Percentiles rank a stretch among this genome's conserved stretches.
These are phyloP conservation scores for Biston betularia DNA, from an alignment of 2,888 invertebrate genomes.

Conservation along the genomic window DNA sequence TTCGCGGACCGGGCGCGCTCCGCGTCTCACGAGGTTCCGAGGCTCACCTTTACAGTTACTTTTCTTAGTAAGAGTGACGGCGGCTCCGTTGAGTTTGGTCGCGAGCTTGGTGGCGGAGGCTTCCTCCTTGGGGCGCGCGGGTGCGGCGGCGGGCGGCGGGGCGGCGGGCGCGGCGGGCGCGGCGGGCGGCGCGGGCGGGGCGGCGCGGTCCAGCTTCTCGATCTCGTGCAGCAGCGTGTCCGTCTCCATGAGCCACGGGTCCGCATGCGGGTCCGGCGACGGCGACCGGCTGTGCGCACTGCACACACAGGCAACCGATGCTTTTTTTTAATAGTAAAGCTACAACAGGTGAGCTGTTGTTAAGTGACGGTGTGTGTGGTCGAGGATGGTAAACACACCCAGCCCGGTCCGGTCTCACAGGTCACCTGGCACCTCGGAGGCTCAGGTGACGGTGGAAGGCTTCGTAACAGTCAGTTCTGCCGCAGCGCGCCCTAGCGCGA, in stretches of 20 bases:
- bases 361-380: too few relatives aligned
- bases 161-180: background rate
- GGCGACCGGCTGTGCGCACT: constrained; percentile 71
- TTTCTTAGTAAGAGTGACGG: constrained; percentile 67
- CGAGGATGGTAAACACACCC: too few relatives aligned
- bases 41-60: constrained; percentile 63
- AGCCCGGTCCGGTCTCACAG: too few relatives aligned
- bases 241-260: constrained; percentile 76
- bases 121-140: background rate
- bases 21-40: too few relatives aligned
- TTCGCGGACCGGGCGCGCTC: too few relatives aligned
- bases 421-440: too few relatives aligned
- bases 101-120: constrained; percentile 56
- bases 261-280: constrained; percentile 61
- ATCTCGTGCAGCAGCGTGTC: constrained; percentile 58
- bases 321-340: too few relatives aligned
- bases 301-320: constrained; percentile 13
- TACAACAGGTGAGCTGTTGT: too few relatives aligned
- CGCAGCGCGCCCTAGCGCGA: too few relatives aligned
- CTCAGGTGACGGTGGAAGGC: too few relatives aligned
- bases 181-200: background rate
- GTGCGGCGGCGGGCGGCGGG: background rate
- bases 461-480: too few relatives aligned
- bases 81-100: constrained; percentile 70
- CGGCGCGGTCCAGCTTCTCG: constrained; percentile 52